A percentile compares a stretch with the other conserved stretches of the same genome.
These are phyloP conservation scores for Morpho helenor DNA, from an alignment of 2,888 invertebrate genomes.

Conservation along the genomic window DNA sequence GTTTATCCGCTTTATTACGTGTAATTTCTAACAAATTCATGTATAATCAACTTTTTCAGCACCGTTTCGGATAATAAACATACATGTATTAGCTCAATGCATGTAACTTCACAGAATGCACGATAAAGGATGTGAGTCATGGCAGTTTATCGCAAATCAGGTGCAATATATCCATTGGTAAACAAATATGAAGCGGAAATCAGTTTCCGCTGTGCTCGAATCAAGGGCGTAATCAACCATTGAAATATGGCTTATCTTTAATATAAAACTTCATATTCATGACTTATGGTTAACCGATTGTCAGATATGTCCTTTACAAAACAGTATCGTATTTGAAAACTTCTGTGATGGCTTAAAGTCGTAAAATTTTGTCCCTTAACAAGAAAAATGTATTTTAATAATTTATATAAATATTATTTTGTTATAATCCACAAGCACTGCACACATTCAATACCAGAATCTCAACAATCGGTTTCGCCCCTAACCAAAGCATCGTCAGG, in stretches of 20 bases:
- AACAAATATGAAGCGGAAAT: conserved; percentile 17
- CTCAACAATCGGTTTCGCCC: too few species aligned
- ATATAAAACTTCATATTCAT: too few species aligned
- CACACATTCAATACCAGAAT: too few species aligned
- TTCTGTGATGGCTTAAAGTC: too few species aligned
- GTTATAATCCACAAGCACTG: too few species aligned
- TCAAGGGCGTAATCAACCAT: conserved; percentile 9
- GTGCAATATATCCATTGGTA: conserved; percentile 16
- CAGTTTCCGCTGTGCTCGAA: conserved; percentile 12
- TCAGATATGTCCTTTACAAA: too few species aligned
- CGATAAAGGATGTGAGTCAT: conserved; percentile 19
- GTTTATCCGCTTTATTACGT: too few species aligned
- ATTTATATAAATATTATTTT: too few species aligned
- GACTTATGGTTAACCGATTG: too few species aligned
- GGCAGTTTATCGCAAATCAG: conserved; percentile 18
- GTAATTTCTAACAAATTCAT: background rate
- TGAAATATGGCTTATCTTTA: conserved; percentile 2
- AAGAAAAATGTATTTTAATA: background rate
- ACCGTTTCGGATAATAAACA: background rate
- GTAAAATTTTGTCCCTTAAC: background rate
- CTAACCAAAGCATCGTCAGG: too few species aligned
- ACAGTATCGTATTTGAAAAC: too few species aligned
- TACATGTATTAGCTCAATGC: too few species aligned
- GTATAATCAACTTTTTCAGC: background rate
- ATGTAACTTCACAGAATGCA: background rate